Percentiles rank a stretch among this genome's conserved stretches.
phyloP scores from a whole-genome alignment of 2,888 invertebrate genomes.

The Tenthredo amoena region DNA sequence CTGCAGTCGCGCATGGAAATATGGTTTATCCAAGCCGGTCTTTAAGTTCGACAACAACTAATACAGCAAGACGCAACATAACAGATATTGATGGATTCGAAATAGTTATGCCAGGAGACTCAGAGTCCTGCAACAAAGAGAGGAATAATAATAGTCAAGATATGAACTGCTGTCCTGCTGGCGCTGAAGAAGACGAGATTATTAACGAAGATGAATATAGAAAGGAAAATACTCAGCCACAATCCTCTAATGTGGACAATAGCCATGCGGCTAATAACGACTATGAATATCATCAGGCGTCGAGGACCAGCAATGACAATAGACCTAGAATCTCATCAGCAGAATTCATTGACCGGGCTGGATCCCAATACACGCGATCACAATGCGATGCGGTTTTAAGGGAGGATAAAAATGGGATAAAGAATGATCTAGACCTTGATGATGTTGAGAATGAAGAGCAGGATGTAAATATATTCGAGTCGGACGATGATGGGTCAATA shows the following conservation, averaged over 20 bases:
- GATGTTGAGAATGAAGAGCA: slow-evolving; percentile 6
- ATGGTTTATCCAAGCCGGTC: slow-evolving; percentile 52
- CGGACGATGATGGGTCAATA: slow-evolving; percentile 42
- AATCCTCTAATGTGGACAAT: background rate
- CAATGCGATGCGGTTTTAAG: background rate
- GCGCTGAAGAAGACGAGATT: slow-evolving; percentile 23
- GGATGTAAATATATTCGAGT: background rate
- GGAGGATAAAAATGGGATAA: background rate
- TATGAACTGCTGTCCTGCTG: slow-evolving; percentile 13
- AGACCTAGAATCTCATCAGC: slow-evolving; percentile 10
- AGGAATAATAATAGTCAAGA: background rate
- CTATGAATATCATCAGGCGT: slow-evolving; percentile 3
- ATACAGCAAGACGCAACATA: background rate
- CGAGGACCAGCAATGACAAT: background rate
- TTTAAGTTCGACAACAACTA: background rate
- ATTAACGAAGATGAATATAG: background rate
- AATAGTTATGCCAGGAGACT: background rate
- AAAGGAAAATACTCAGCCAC: background rate
- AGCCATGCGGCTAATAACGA: background rate
- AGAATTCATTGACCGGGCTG: background rate
- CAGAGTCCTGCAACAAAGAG: background rate
- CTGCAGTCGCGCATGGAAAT: slow-evolving; percentile 51
- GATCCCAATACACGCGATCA: background rate
- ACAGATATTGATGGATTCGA: slow-evolving; percentile 11
- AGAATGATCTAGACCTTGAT: background rate